These are phyloP conservation scores for Galagoides demidoff DNA, from an alignment of 2,797 vertebrate genomes.

Conservation along the genomic window DNA sequence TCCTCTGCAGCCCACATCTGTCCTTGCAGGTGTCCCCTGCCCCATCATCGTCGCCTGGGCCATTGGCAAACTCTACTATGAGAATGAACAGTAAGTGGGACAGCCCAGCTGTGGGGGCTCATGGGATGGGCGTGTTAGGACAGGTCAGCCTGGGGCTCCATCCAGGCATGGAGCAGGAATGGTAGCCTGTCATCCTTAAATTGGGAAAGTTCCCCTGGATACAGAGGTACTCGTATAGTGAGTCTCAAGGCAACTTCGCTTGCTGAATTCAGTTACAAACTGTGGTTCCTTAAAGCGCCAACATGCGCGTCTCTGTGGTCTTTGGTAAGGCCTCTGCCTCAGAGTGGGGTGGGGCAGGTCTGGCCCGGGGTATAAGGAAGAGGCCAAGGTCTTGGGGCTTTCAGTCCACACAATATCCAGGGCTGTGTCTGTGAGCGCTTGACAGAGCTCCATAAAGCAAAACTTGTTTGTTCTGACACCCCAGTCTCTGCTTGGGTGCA, in stretches of 20 bases:
- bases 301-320: not conserved
- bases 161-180: accelerated
- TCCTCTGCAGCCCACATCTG: slow-evolving; percentile 12
- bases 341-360: not conserved
- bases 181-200: not conserved
- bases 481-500: not conserved
- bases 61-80: slow-evolving; percentile 95
- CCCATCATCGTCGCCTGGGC: slow-evolving; percentile 98
- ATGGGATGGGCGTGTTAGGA: not conserved
- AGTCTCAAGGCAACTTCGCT: not conserved
- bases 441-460: not conserved
- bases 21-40: slow-evolving; percentile 93
- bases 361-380: not conserved
- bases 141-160: not conserved
- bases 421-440: not conserved
- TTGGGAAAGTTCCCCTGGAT: not conserved
- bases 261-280: not conserved
- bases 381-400: not conserved
- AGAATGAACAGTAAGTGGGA: slow-evolving; percentile 96
- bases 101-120: not conserved
- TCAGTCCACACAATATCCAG: not conserved
- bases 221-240: not conserved
- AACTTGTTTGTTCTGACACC: not conserved
- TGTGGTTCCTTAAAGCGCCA: not conserved
- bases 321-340: not conserved